Evolutionary conservation across 2,113 vertebrate species (phyloP).

Genomic region (Chlamydotis undulata): DNA sequence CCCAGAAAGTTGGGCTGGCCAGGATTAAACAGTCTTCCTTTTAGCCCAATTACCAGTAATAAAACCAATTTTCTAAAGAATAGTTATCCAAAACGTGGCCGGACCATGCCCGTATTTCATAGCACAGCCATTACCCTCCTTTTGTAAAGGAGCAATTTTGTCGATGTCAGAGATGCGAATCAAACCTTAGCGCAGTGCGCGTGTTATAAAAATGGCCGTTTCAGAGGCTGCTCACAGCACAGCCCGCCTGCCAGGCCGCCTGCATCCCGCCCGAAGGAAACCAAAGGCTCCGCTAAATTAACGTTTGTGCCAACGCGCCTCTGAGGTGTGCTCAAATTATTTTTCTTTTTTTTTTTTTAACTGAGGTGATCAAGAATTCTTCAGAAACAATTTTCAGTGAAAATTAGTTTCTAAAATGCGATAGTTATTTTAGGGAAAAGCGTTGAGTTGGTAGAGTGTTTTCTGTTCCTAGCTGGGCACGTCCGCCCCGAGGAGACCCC

Average conservation of each 20-base stretch:
- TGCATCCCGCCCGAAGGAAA: neutral
- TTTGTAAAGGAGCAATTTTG: neutral
- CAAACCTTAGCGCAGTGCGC: neutral
- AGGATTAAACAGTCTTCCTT: constrained; percentile 41
- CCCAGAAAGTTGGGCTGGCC: constrained; percentile 52
- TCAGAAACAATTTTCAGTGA: neutral
- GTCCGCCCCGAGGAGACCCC: fast-evolving
- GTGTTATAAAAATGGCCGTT: neutral
- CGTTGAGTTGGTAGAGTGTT: neutral
- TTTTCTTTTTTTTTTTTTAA: neutral
- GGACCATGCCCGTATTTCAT: neutral
- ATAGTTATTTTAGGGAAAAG: neutral
- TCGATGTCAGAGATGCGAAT: neutral
- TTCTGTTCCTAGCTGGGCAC: neutral
- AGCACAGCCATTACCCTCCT: neutral
- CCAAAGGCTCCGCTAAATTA: neutral
- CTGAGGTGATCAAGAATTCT: neutral
- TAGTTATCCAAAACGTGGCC: neutral
- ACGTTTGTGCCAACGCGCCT: neutral
- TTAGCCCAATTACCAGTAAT: constrained; percentile 43
- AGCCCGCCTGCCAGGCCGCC: neutral
- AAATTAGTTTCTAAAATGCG: neutral
- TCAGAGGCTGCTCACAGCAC: neutral
- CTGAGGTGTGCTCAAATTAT: neutral
- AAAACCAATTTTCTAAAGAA: constrained; percentile 56